phyloP scores from a whole-genome alignment of 1,140 invertebrate species.

The Nephila pilipes region DNA sequence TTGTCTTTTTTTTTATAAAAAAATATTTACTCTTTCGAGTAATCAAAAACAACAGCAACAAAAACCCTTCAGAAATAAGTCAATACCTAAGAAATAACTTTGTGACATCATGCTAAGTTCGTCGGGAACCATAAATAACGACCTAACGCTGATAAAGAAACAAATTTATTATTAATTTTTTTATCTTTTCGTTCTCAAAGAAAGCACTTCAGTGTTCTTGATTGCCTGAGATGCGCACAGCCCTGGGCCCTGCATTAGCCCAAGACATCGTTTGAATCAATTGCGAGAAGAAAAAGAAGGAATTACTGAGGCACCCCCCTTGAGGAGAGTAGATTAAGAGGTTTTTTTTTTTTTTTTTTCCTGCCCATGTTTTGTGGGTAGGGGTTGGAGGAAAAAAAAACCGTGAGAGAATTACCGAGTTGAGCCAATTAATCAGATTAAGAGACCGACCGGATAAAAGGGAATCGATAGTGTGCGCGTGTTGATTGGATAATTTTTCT shows the following conservation, averaged over 20 bases:
- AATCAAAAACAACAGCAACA: no score
- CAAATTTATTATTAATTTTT: background rate
- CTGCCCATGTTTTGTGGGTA: background rate
- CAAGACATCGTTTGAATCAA: background rate
- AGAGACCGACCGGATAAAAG: background rate
- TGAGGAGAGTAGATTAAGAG: background rate
- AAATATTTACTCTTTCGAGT: no score
- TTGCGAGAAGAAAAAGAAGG: background rate
- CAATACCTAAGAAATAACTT: no score
- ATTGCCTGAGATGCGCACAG: background rate
- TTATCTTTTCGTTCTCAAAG: background rate
- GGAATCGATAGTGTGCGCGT: background rate
- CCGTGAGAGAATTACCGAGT: background rate
- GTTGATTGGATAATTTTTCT: conserved; percentile 34
- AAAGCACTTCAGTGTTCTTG: background rate
- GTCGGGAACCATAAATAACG: background rate
- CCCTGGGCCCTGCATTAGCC: background rate
- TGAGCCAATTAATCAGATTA: conserved; percentile 19
- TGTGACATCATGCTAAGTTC: no score
- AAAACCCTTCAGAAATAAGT: no score
- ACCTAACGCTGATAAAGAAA: background rate
- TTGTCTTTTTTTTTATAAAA: no score
- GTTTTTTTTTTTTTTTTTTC: background rate
- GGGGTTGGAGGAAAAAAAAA: background rate
- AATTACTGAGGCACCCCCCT: background rate